Percentiles rank a stretch among this genome's conserved stretches.
These are phyloP conservation scores for Echinarachnius parma DNA, from an alignment of 53 echinoderm and acorn worm species.

Conservation along the genomic window DNA sequence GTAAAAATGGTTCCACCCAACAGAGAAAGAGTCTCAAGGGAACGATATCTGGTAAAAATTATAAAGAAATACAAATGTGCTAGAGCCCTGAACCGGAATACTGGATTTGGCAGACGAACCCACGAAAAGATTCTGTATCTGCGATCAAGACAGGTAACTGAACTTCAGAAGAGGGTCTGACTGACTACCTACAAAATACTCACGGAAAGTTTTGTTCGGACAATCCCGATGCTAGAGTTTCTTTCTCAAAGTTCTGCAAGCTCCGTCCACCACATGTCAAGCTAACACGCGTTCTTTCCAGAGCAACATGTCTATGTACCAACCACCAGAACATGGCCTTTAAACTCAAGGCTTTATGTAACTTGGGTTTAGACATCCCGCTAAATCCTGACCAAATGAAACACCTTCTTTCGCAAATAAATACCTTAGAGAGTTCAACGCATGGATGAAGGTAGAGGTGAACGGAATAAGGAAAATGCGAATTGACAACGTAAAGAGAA, in stretches of 20 bases:
- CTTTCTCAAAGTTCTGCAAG: conserved; percentile 34
- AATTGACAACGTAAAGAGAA: conserved; percentile 3
- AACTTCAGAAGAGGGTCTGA: conserved; percentile 19
- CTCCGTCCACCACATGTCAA: conserved; percentile 28
- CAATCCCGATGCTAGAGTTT: conserved; percentile 6
- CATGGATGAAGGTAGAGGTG: conserved; percentile 4
- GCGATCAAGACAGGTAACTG: conserved; percentile 10
- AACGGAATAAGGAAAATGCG: conserved; percentile 8
- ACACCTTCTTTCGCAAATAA: neutral
- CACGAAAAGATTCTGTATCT: neutral
- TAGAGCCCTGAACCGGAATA: neutral
- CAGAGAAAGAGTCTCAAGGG: conserved; percentile 8
- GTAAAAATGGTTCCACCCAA: neutral
- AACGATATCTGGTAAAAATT: conserved; percentile 18
- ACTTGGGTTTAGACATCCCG: conserved; percentile 16
- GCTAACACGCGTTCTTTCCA: conserved; percentile 31
- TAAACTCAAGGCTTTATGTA: conserved; percentile 10
- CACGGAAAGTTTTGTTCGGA: conserved; percentile 7
- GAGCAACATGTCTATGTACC: conserved; percentile 36
- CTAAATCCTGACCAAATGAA: conserved; percentile 19
- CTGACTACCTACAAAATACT: conserved; percentile 8
- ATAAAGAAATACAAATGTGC: conserved; percentile 18
- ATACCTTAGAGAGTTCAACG: neutral
- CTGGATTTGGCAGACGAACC: conserved; percentile 4
- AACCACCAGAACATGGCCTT: conserved; percentile 37